A percentile compares a stretch with the other conserved stretches of the same genome.
phyloP scores from a whole-genome alignment of 2,113 vertebrate genomes.

The Myxocyprinus asiaticus region DNA sequence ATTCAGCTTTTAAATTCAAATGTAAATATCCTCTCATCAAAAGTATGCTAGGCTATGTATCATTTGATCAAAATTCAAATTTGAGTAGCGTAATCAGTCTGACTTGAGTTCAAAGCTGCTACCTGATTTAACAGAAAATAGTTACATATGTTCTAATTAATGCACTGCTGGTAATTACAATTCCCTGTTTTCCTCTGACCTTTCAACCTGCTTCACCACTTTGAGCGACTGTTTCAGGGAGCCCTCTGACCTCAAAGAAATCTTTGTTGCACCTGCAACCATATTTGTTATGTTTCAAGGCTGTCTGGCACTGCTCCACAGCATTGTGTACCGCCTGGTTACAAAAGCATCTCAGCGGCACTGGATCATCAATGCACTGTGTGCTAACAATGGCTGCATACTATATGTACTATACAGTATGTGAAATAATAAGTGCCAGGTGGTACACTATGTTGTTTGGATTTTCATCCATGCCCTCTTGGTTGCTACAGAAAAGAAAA shows the following conservation, averaged over 20 bases:
- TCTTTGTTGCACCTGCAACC: not conserved
- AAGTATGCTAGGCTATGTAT: no score
- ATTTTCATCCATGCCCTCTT: no score
- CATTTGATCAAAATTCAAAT: no score
- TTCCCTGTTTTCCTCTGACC: constrained; percentile 1
- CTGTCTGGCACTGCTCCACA: constrained; percentile 41
- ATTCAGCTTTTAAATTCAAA: no score
- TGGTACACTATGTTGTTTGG: no score
- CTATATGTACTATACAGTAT: not conserved
- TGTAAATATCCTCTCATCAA: no score
- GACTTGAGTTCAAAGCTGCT: no score
- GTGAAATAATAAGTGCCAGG: no score
- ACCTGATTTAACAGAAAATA: not conserved
- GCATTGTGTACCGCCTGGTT: not conserved
- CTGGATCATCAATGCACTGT: not conserved
- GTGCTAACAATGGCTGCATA: not conserved
- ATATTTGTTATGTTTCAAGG: constrained; percentile 11
- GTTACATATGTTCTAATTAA: not conserved
- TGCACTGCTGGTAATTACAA: not conserved
- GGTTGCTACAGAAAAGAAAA: no score
- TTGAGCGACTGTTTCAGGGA: not conserved
- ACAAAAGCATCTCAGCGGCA: constrained; percentile 6
- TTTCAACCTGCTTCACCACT: not conserved
- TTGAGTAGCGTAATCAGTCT: no score
- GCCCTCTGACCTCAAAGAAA: constrained; percentile 29